Percentiles rank a stretch among this genome's conserved stretches.
These are phyloP conservation scores for Omphaloscelis lunosa DNA, from an alignment of 2,888 invertebrate species.

Conservation along the genomic window DNA sequence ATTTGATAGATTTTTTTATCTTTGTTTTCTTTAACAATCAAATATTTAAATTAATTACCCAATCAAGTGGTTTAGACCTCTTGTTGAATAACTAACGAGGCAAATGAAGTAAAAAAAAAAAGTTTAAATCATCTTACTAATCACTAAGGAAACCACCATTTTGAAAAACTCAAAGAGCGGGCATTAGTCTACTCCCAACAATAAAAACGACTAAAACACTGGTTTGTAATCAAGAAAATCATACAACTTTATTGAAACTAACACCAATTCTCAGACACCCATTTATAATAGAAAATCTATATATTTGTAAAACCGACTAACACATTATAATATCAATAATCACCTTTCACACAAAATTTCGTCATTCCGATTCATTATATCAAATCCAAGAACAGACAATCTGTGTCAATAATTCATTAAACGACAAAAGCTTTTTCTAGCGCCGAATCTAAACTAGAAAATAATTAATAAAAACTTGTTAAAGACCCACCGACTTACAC, in stretches of 20 bases:
- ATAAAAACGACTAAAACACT: too few species aligned
- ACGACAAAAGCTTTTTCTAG: conserved; percentile 62
- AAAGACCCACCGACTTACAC: conserved; percentile 71
- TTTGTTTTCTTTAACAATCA: conserved; percentile 28
- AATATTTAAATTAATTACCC: conserved; percentile 24
- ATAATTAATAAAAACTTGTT: conserved; percentile 70
- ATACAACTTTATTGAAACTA: conserved; percentile 1
- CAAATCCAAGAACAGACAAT: conserved; percentile 43
- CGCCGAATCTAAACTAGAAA: conserved; percentile 65
- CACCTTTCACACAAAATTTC: conserved; percentile 36
- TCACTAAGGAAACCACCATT: neutral
- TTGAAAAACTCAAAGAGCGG: neutral
- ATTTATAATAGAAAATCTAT: conserved; percentile 19
- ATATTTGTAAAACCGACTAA: conserved; percentile 41
- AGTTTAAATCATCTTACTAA: neutral
- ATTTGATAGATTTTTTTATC: conserved; percentile 35
- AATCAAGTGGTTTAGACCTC: conserved; percentile 5
- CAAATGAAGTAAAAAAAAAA: neutral
- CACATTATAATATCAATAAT: conserved; percentile 36
- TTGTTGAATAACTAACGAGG: conserved; percentile 12
- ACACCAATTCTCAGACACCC: conserved; percentile 4
- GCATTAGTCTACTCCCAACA: too few species aligned
- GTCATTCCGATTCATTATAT: conserved; percentile 32
- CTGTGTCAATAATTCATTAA: conserved; percentile 63
- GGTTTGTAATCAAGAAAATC: neutral